Conservation (phyloP, 2,113 vertebrate genomes). For the Caretta caretta region DNA sequence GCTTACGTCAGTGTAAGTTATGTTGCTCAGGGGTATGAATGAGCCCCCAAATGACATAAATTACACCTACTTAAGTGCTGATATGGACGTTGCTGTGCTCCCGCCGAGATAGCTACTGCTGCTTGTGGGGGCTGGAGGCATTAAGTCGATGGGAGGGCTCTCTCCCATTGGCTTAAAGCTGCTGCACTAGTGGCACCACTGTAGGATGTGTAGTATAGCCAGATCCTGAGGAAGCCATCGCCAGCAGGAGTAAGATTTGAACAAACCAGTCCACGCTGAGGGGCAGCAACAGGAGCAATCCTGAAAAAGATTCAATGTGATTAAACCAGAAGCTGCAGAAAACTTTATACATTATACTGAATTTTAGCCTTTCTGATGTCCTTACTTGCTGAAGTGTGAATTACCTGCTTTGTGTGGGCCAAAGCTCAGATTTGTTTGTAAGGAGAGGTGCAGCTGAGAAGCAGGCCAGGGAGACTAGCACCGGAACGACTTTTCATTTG, state of each 20-base stretch:
- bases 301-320: background rate
- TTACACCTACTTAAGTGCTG: too few relatives aligned
- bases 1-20: too few relatives aligned
- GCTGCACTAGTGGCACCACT: too few relatives aligned
- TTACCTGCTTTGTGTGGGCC: background rate
- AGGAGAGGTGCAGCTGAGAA: background rate
- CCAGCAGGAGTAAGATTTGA: fast-evolving
- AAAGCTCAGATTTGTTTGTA: background rate
- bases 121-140: too few relatives aligned
- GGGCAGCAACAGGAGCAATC: fast-evolving
- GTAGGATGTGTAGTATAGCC: background rate
- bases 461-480: background rate
- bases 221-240: background rate
- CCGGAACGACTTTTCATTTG: background rate
- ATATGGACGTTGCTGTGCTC: too few relatives aligned
- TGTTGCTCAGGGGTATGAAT: too few relatives aligned
- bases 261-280: fast-evolving
- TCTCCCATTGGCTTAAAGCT: too few relatives aligned
- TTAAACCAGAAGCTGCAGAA: background rate
- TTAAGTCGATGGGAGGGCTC: too few relatives aligned
- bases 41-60: too few relatives aligned
- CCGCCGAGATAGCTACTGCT: too few relatives aligned
- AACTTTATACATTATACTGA: fast-evolving
- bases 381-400: fast-evolving
- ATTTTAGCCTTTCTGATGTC: background rate